Conservation (phyloP, 2,797 vertebrate species). For the Micromesistius poutassou region DNA sequence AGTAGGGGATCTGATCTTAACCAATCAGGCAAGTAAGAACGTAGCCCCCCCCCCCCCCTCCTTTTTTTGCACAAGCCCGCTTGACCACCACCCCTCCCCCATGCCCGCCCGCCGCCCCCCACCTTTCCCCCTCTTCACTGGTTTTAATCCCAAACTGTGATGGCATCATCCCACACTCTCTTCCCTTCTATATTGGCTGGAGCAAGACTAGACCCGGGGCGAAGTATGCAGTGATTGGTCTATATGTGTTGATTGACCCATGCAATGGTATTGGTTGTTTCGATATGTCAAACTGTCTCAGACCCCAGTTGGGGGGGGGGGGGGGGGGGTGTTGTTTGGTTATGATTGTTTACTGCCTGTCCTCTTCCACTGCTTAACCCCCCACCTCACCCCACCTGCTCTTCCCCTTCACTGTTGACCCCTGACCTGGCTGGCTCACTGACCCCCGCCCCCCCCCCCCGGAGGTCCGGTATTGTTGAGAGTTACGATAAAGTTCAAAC, state of each 20-base stretch:
- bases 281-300: too few species aligned
- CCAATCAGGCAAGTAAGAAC: slow-evolving; percentile 88
- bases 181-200: not conserved
- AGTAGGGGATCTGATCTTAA: slow-evolving; percentile 88
- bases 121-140: not conserved
- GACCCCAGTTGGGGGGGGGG: too few species aligned
- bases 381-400: not conserved
- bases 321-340: not conserved
- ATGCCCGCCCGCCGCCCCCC: not conserved
- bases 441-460: too few species aligned
- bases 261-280: too few species aligned
- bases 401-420: not conserved
- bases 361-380: not conserved
- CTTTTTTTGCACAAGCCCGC: slow-evolving; percentile 37
- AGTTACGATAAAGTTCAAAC: too few species aligned
- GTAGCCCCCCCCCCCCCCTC: slow-evolving; percentile 31
- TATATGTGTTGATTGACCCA: not conserved
- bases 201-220: not conserved
- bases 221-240: not conserved
- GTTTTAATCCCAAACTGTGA: not conserved
- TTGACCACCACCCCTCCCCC: slow-evolving; percentile 66
- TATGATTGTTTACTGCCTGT: not conserved
- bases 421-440: not conserved
- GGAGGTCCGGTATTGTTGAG: not conserved
- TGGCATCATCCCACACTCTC: not conserved